Evolutionary conservation across 2,113 vertebrate genomes (phyloP).

Genomic region (Callionymus lyra): DNA sequence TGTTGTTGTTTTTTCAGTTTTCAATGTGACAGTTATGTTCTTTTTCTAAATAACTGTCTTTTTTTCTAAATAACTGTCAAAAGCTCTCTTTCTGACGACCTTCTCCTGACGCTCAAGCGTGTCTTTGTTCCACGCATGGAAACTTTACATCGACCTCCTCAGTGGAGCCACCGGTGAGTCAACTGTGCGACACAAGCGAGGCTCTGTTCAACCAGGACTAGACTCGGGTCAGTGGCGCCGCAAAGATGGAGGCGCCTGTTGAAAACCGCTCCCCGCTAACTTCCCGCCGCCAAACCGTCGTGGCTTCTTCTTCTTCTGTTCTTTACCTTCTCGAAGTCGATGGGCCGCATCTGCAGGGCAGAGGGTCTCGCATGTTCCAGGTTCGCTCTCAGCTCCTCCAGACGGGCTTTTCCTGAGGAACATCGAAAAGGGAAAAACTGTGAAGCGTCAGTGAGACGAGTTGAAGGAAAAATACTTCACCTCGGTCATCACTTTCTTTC

Average conservation of each 20-base stretch:
- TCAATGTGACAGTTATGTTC: too few relatives aligned
- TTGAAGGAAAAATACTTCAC: constrained; percentile 37
- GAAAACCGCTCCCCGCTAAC: constrained; percentile 38
- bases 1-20: too few relatives aligned
- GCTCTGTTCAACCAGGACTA: constrained; percentile 23
- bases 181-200: too few relatives aligned
- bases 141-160: too few relatives aligned
- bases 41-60: too few relatives aligned
- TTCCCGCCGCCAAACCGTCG: constrained; percentile 45
- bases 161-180: too few relatives aligned
- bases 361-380: constrained; percentile 5
- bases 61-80: too few relatives aligned
- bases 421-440: neutral
- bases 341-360: constrained; percentile 62
- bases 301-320: constrained; percentile 6
- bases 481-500: constrained; percentile 24
- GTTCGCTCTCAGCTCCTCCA: constrained; percentile 44
- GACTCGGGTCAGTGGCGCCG: constrained; percentile 42
- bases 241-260: constrained; percentile 13
- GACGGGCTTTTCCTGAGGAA: constrained; percentile 39
- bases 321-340: constrained; percentile 81
- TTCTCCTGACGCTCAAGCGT: too few relatives aligned
- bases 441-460: neutral
- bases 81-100: too few relatives aligned
- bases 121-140: too few relatives aligned